A percentile compares a stretch with the other conserved stretches of the same genome.
phyloP scores from a whole-genome alignment of 2,888 invertebrate species.

The Lathronympha strigana region DNA sequence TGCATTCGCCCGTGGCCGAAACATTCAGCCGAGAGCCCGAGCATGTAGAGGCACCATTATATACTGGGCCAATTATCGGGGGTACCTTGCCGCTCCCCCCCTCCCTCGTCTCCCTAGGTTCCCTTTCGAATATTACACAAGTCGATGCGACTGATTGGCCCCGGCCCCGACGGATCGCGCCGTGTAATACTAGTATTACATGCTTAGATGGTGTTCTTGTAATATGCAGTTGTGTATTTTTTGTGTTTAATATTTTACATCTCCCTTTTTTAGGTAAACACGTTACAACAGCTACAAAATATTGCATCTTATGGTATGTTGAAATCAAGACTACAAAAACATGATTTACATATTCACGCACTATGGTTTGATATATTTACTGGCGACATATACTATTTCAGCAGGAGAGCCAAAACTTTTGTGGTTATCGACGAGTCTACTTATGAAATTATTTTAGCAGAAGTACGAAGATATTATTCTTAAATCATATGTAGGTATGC shows the following conservation, averaged over 20 bases:
- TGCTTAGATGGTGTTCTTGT: too few species aligned
- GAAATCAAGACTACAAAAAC: slow-evolving; percentile 90
- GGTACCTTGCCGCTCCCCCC: too few species aligned
- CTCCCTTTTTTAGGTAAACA: slow-evolving; percentile 88
- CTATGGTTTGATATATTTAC: slow-evolving; percentile 99
- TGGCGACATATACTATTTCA: slow-evolving; percentile 97
- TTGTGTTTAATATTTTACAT: background rate
- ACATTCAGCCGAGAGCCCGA: too few species aligned
- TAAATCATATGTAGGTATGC: slow-evolving; percentile 56
- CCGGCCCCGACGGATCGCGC: too few species aligned
- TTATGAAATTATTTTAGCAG: slow-evolving; percentile 89
- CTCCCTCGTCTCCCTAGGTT: too few species aligned
- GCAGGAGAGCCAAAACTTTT: slow-evolving; percentile 93
- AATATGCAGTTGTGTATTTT: background rate
- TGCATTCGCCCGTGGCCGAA: too few species aligned
- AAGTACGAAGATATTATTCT: slow-evolving; percentile 92
- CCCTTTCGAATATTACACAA: too few species aligned
- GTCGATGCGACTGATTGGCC: too few species aligned
- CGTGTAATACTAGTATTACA: too few species aligned
- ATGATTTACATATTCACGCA: slow-evolving; percentile 95
- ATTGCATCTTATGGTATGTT: slow-evolving; percentile 96
- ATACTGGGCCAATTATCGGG: too few species aligned
- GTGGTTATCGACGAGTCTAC: slow-evolving; percentile 93
- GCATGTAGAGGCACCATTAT: too few species aligned
- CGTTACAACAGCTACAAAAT: slow-evolving; percentile 96